These are phyloP conservation scores for Archilochus colubris DNA, from an alignment of 2,113 vertebrate genomes.

Conservation along the genomic window DNA sequence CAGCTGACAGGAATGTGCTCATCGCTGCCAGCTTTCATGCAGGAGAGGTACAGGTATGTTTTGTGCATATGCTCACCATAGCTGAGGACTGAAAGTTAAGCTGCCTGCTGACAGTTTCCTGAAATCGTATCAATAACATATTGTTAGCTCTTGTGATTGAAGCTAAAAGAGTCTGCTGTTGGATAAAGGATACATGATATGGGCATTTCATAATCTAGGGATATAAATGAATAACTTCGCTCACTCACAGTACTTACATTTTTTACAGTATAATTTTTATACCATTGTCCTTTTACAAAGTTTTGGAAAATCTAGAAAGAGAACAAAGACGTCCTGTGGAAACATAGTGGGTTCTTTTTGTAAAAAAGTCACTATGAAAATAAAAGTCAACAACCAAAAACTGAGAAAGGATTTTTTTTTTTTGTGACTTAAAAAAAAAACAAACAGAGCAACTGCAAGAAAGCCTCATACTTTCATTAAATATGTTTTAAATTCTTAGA, in stretches of 20 bases:
- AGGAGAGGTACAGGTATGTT: constrained; percentile 76
- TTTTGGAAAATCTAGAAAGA: constrained; percentile 52
- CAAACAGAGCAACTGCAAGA: not conserved
- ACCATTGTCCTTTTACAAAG: constrained; percentile 58
- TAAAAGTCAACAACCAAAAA: constrained; percentile 51
- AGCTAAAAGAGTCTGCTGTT: constrained; percentile 70
- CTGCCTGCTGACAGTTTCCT: constrained; percentile 86
- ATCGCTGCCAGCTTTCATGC: constrained; percentile 75
- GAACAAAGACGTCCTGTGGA: constrained; percentile 68
- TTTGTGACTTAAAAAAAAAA: no score
- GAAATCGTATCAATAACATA: constrained; percentile 86
- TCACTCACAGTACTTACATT: constrained; percentile 45
- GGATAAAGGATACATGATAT: constrained; percentile 57
- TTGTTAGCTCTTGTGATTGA: constrained; percentile 76
- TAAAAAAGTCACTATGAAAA: not conserved
- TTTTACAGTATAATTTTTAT: constrained; percentile 54
- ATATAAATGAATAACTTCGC: constrained; percentile 63
- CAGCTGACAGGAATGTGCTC: constrained; percentile 58
- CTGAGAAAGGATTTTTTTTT: not conserved
- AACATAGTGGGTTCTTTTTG: not conserved
- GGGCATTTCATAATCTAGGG: constrained; percentile 47
- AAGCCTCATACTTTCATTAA: constrained; percentile 23
- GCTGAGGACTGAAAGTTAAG: constrained; percentile 83
- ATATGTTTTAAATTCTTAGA: not conserved
- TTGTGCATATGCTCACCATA: constrained; percentile 70